Evolutionary conservation across 1,140 invertebrate species (phyloP), one percentile per base, ranked within the genome.

Genomic region (Parapsyche elsis): DNA sequence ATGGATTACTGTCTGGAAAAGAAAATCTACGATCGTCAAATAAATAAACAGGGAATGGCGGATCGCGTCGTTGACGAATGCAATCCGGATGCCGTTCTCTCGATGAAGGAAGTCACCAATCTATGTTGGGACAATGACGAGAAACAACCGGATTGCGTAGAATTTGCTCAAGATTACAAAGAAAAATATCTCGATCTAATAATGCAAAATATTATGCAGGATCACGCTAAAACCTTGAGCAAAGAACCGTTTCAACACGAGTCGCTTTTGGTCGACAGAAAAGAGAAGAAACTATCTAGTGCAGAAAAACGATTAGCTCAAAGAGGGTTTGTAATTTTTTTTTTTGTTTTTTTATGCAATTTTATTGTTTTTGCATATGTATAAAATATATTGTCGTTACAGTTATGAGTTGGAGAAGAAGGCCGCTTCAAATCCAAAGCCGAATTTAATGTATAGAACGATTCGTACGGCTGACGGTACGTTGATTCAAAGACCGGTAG

Each of bases 51-150:
- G 88, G 95, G 94, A 46, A 99, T 99, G 94, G 94, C 97, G 0
- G 97, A 99, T 88, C 91, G 98, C 23, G 97, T 99, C 1, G 96
- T 99, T 0, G 98, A 99, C 89, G 98, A 99, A 87, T 94, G 97
- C 83, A 98, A 99, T 88, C 97, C 98, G 0, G 97, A 99, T 85
- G 96, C 97, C 12, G 96, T 98, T 86, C 91, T 99, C 4, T 97
- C 95, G 0, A 93, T 95, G 85, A 98, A 97, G 88, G 97, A 99
- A 85, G 95, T 99, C 12, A 98, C 96, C 45, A 97, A 96, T 82
- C 90, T 99, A 0, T 95, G 98, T 81, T 95, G 95, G 87, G 97
- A 98, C 87, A 95, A 97, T 88, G 94, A 97, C 88, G 96, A 97
- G 85, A 93, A 94, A 85, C 94, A 96, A 84, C 91, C 92, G 21